Base-by-base conservation (phyloP, 2,113 vertebrate genomes). In the Empidonax alnorum region DNA sequence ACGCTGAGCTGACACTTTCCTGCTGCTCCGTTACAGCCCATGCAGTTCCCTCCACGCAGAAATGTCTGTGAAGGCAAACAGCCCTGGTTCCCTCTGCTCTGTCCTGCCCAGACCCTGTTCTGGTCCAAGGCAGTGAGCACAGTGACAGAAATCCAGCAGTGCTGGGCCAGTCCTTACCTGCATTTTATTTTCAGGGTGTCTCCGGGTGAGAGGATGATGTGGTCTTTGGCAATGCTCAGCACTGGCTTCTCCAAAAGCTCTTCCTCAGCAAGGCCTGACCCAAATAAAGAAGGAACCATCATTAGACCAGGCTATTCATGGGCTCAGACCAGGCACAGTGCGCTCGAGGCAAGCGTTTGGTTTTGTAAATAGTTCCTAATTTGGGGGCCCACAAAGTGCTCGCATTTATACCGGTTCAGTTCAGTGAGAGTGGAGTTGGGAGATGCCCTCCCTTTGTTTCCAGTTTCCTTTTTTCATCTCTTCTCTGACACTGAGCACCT, bases 131-230 rank as follows among this genome's bases (percentile, higher is more conserved):
- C 14, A 22, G 52, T 15, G 52, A 10, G 9, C 7, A 46, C 52
- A 8, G 28, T 2, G 16, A 13, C 41, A 81, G 66, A 69, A 77
- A 63, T 6, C 50, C 86, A 53, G 77, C 42, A 0, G 5, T 46
- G 33, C 59, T 22, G 28, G 74, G 71, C 72, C 52, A 33, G 28
- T 58, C 75, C 89, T 97, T 97, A 98, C 98, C 97, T 97, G 97
- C 98, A 98, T 76, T 94, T 96, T 20, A 98, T 94, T 66, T 94
- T 96, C 4, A 97, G 93, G 20, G 75, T 86, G 39, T 95, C 92
- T 74, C 97, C 97, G 4, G 97, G 59, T 14, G 67, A 84, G 77
- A 98, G 90, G 79, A 96, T 28, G 6, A 94, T 25, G 7, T 96
- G 63, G 6, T 98, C 95, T 65, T 89, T 77, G 7, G 67, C 18